Percentiles rank a stretch among this genome's conserved stretches.
Evolutionary conservation across 2,113 vertebrate genomes (phyloP).

Genomic region (Haplochromis burtoni): DNA sequence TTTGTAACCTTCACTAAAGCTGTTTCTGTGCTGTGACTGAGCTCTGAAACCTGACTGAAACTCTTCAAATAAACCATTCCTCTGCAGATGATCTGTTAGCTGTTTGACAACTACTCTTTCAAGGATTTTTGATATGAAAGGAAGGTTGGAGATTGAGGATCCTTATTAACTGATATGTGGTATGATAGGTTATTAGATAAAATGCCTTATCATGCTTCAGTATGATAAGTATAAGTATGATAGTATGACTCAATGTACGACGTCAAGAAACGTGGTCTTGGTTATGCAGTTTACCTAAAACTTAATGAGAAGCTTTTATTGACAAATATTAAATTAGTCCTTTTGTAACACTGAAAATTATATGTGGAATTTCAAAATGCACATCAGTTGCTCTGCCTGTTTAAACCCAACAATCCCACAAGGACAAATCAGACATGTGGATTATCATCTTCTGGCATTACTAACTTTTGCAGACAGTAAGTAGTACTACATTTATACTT

Average conservation of each 20-base stretch:
- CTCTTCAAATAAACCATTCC: fast-evolving
- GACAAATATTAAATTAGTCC: background rate
- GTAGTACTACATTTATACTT: background rate
- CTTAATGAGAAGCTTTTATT: background rate
- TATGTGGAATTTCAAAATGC: background rate
- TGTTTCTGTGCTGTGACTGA: background rate
- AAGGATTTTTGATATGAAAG: background rate
- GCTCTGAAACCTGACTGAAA: background rate
- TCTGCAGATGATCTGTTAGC: background rate
- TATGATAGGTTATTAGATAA: background rate
- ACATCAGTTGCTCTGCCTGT: background rate
- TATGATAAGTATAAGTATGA: background rate
- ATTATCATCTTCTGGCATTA: background rate
- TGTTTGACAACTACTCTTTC: background rate
- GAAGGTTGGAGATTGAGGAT: background rate
- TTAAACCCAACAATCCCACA: background rate
- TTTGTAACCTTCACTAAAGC: background rate
- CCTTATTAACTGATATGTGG: background rate
- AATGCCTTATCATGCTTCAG: background rate
- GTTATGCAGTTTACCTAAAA: background rate
- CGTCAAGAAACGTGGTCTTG: background rate
- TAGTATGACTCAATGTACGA: background rate
- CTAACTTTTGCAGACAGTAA: background rate
- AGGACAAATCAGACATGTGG: background rate
- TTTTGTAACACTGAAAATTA: background rate